Evolutionary conservation across 2,888 invertebrate genomes (phyloP).

Genomic region (Apomyelois bistriatella): DNA sequence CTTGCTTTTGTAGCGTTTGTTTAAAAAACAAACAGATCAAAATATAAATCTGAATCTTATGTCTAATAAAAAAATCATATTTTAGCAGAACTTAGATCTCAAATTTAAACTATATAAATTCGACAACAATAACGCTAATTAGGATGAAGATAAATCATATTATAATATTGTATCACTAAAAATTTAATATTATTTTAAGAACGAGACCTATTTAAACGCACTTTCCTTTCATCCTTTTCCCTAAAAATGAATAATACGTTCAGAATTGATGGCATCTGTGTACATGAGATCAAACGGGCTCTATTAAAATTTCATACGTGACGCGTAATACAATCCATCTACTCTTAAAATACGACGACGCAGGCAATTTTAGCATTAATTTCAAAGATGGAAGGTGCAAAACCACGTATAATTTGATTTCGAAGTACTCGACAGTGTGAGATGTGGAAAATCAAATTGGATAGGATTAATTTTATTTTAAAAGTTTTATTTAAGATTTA

Average conservation of each 20-base stretch:
- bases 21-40: too few relatives aligned
- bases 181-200: too few relatives aligned
- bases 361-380: background rate
- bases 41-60: too few relatives aligned
- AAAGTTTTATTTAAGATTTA: too few relatives aligned
- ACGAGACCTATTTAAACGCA: background rate
- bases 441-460: background rate
- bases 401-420: background rate
- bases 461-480: background rate
- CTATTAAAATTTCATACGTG: conserved; percentile 18
- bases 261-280: conserved; percentile 22
- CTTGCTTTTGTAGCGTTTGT: too few relatives aligned
- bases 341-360: background rate
- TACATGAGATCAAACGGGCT: conserved; percentile 22
- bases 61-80: too few relatives aligned
- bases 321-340: background rate
- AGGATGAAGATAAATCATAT: too few relatives aligned
- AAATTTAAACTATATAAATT: too few relatives aligned
- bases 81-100: too few relatives aligned
- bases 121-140: too few relatives aligned
- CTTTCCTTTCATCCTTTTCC: background rate
- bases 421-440: background rate
- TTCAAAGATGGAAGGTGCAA: background rate
- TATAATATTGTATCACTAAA: too few relatives aligned
- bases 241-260: conserved; percentile 19